Conservation (phyloP, 2,113 vertebrate species). For the Pachypanchax playfairii region DNA sequence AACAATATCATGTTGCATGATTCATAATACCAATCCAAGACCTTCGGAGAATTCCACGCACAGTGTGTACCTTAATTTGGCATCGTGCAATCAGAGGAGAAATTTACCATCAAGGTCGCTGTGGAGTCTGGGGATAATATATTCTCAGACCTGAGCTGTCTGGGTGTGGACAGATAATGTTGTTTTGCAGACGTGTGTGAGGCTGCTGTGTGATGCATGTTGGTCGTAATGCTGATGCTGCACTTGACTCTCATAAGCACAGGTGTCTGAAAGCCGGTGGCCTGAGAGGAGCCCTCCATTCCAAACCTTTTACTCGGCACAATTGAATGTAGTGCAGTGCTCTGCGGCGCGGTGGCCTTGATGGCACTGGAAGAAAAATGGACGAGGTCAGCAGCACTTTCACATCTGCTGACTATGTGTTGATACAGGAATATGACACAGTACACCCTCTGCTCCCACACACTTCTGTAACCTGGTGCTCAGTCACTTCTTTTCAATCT, state of each 20-base stretch:
- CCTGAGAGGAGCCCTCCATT: constrained; percentile 44
- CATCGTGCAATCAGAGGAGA: constrained; percentile 35
- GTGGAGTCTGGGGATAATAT: constrained; percentile 36
- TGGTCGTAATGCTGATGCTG: constrained; percentile 55
- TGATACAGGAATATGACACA: constrained; percentile 58
- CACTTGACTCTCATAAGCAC: constrained; percentile 67
- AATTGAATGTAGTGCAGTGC: constrained; percentile 51
- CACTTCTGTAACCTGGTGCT: constrained; percentile 27
- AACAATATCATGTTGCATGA: constrained; percentile 72
- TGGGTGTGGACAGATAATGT: constrained; percentile 49
- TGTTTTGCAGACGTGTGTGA: constrained; percentile 51
- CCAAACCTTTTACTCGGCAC: constrained; percentile 63
- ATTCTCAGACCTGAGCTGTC: constrained; percentile 32
- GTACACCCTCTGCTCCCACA: constrained; percentile 23
- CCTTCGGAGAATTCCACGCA: constrained; percentile 24
- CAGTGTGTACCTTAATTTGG: constrained; percentile 18
- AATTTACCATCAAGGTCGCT: constrained; percentile 38
- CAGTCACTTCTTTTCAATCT: constrained; percentile 25
- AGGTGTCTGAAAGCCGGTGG: constrained; percentile 56
- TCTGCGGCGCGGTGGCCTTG: constrained; percentile 61
- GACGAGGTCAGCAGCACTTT: constrained; percentile 73
- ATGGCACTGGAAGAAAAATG: constrained; percentile 65
- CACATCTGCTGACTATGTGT: constrained; percentile 68
- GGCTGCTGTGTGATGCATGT: constrained; percentile 63
- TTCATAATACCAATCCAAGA: constrained; percentile 56